These are phyloP conservation scores for Choristoneura rosaceana DNA, from an alignment of 2,888 invertebrate species.

Conservation along the genomic window DNA sequence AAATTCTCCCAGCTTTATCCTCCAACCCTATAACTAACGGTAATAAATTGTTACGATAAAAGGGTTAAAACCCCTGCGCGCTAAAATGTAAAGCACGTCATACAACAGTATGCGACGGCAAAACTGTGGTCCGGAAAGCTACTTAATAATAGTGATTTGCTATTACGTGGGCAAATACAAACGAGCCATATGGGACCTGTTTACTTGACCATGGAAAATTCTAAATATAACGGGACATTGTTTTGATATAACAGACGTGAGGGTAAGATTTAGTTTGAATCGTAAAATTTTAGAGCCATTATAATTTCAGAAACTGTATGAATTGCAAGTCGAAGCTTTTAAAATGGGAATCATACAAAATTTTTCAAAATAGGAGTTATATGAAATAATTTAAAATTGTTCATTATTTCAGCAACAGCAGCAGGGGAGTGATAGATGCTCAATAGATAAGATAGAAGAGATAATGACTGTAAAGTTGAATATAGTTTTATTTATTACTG, in stretches of 20 bases:
- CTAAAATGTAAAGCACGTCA: conserved; percentile 25
- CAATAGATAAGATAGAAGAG: too few species aligned
- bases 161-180: conserved; percentile 24
- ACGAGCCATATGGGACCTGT: conserved; percentile 18
- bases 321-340: too few species aligned
- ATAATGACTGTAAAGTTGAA: too few species aligned
- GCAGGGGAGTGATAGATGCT: too few species aligned
- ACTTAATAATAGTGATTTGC: conserved; percentile 30
- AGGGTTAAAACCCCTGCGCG: conserved; percentile 30
- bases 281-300: too few species aligned
- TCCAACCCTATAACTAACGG: conserved; percentile 25
- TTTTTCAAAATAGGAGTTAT: too few species aligned
- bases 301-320: too few species aligned
- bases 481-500: too few species aligned
- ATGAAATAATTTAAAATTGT: too few species aligned
- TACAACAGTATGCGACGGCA: conserved; percentile 10
- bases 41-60: conserved; percentile 35
- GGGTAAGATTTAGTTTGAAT: background rate
- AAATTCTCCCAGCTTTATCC: conserved; percentile 16
- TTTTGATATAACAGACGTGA: conserved; percentile 4
- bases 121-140: conserved; percentile 21
- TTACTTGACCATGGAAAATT: conserved; percentile 15
- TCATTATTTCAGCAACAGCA: too few species aligned
- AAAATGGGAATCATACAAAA: too few species aligned
- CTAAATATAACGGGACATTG: background rate